These are phyloP conservation scores for Pteromalus puparum DNA, from an alignment of 1,140 invertebrate species.

Conservation along the genomic window DNA sequence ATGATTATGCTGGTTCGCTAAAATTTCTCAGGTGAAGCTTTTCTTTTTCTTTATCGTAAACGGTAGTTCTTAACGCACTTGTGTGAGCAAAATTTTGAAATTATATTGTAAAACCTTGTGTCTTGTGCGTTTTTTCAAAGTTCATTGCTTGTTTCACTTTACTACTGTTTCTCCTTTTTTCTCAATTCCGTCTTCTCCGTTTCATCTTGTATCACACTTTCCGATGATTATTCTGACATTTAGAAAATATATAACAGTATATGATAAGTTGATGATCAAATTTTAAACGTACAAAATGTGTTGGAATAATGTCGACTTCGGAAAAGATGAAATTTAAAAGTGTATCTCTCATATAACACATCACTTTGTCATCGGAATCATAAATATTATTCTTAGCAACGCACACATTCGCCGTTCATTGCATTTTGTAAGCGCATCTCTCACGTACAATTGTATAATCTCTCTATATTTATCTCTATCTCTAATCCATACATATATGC, in stretches of 20 bases:
- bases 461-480: neutral
- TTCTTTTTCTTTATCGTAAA: constrained; percentile 45
- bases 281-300: neutral
- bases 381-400: neutral
- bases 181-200: neutral
- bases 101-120: constrained; percentile 13
- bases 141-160: neutral
- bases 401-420: constrained; percentile 11
- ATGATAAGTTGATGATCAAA: neutral
- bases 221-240: neutral
- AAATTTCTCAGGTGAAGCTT: constrained; percentile 55
- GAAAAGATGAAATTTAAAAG: neutral
- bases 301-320: neutral
- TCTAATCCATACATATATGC: neutral
- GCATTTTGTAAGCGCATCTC: constrained; percentile 28
- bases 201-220: neutral
- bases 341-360: neutral
- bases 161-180: neutral
- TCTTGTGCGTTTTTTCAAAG: constrained; percentile 18
- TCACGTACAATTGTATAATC: neutral
- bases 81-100: neutral
- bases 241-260: too few species aligned
- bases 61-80: constrained; percentile 32
- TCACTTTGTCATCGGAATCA: neutral
- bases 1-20: constrained; percentile 42